Percentiles rank a stretch among this genome's conserved stretches.
These are phyloP conservation scores for Cosmopolites sordidus DNA, from an alignment of 2,888 invertebrate genomes.

Conservation along the genomic window DNA sequence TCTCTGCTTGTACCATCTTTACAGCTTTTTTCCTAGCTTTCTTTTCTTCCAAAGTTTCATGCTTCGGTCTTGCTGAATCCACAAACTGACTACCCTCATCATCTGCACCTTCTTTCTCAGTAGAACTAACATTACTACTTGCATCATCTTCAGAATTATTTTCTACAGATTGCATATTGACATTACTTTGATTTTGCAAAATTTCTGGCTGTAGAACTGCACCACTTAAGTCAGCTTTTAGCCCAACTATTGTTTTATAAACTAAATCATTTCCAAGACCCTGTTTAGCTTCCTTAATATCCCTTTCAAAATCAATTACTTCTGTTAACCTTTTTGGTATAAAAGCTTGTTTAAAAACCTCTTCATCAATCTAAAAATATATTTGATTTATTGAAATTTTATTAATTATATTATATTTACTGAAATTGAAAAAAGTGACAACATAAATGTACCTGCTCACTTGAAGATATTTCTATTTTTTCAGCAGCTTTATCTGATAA, in stretches of 20 bases:
- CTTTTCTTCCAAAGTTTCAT: constrained; percentile 77
- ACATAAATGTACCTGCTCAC: constrained; percentile 54
- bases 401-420: not conserved
- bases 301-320: constrained; percentile 81
- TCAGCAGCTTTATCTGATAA: constrained; percentile 65
- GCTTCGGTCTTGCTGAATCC: constrained; percentile 64
- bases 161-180: constrained; percentile 36
- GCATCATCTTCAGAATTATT: constrained; percentile 40
- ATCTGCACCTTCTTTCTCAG: constrained; percentile 35
- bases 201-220: constrained; percentile 65
- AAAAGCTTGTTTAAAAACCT: constrained; percentile 88
- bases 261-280: constrained; percentile 69
- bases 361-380: constrained; percentile 69
- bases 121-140: constrained; percentile 15
- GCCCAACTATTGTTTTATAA: constrained; percentile 83
- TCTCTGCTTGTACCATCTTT: constrained; percentile 85
- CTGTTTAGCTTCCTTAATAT: constrained; percentile 74
- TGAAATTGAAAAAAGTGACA: not conserved
- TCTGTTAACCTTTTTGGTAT: constrained; percentile 91
- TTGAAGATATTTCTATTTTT: constrained; percentile 63
- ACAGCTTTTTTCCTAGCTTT: constrained; percentile 82
- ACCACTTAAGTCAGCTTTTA: constrained; percentile 74
- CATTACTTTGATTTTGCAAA: constrained; percentile 48
- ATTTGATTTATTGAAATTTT: too few relatives aligned
- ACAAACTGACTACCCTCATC: constrained; percentile 55